Conservation (phyloP, 2,113 vertebrate genomes). For the Antechinus flavipes region DNA sequence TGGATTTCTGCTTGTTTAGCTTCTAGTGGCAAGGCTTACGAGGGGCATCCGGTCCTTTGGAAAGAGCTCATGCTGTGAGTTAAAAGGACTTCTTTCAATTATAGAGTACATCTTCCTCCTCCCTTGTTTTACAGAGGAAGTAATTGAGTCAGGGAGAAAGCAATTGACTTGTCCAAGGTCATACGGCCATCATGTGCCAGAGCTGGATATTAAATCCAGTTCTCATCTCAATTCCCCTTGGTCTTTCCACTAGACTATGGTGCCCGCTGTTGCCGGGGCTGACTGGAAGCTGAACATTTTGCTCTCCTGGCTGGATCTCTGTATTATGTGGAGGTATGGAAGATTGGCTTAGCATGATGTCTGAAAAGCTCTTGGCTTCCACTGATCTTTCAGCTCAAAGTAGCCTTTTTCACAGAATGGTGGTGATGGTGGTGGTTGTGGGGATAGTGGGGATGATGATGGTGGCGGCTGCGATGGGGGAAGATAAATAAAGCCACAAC, state of each 20-base stretch:
- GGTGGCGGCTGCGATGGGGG: too few relatives aligned
- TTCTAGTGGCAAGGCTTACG: background rate
- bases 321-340: background rate
- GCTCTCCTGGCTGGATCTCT: background rate
- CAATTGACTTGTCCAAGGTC: background rate
- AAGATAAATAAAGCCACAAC: background rate
- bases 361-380: background rate
- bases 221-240: conserved; percentile 32
- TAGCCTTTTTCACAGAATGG: background rate
- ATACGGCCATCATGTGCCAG: conserved; percentile 29
- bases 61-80: conserved; percentile 15
- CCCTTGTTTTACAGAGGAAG: background rate
- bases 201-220: conserved; percentile 9
- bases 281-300: background rate
- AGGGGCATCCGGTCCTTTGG: background rate
- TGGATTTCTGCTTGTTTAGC: conserved; percentile 26
- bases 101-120: background rate
- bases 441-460: background rate
- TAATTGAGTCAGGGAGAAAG: conserved; percentile 34
- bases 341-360: background rate
- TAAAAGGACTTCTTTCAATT: conserved; percentile 18
- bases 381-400: background rate
- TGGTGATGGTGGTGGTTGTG: background rate
- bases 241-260: conserved; percentile 8
- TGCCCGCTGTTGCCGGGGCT: background rate